phyloP scores from a whole-genome alignment of 1,140 invertebrate species.

The Yoshiicerus persimilis region DNA sequence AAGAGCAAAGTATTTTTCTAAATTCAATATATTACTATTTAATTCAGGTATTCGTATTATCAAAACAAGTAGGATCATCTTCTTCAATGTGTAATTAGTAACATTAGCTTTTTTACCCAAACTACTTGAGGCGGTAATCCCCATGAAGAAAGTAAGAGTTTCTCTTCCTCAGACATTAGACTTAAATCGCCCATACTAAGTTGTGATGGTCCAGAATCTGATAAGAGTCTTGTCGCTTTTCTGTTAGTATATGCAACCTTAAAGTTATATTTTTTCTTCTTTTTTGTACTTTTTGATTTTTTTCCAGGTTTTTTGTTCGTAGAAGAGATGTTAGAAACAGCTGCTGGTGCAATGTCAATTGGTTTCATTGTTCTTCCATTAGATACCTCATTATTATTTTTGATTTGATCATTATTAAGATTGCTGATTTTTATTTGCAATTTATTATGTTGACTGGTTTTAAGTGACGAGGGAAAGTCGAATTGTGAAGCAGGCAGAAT shows the following conservation, averaged over 20 bases:
- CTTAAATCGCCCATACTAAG: conserved; percentile 33
- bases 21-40: background rate
- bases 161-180: conserved; percentile 35
- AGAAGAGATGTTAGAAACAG: too few relatives aligned
- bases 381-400: background rate
- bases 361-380: too few relatives aligned
- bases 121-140: conserved; percentile 48
- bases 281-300: background rate
- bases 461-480: background rate
- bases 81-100: too few relatives aligned
- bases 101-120: too few relatives aligned
- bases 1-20: too few relatives aligned
- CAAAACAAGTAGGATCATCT: too few relatives aligned
- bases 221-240: conserved; percentile 32
- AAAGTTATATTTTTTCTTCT: conserved; percentile 6
- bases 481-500: background rate
- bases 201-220: conserved; percentile 38
- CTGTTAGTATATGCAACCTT: conserved; percentile 43
- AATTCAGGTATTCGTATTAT: too few relatives aligned
- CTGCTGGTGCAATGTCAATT: too few relatives aligned
- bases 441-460: background rate
- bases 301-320: too few relatives aligned
- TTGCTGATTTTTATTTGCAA: background rate
- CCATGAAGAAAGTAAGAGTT: conserved; percentile 42
- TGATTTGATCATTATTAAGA: background rate